Percentiles rank a stretch among this genome's conserved stretches.
These are phyloP conservation scores for Dendrocopos noguchii DNA, from an alignment of 2,113 vertebrate genomes.

Conservation along the genomic window DNA sequence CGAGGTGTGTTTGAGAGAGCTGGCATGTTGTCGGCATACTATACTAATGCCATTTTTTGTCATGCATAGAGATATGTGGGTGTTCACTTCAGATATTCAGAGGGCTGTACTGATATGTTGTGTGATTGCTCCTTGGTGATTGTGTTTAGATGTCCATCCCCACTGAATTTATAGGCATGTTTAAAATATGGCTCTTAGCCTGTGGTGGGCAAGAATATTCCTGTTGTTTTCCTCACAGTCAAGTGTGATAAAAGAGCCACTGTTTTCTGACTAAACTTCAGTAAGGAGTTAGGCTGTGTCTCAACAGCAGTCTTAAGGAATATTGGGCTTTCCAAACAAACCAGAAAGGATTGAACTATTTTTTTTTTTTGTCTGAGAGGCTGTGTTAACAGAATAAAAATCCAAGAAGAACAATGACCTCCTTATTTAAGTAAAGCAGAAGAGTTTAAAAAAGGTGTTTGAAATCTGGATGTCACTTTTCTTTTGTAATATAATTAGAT, in stretches of 20 bases:
- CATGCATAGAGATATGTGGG: background rate
- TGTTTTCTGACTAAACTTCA: background rate
- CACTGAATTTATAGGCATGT: background rate
- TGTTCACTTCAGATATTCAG: background rate
- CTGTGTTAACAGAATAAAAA: background rate
- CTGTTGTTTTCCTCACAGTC: background rate
- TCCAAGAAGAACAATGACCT: background rate
- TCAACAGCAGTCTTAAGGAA: background rate
- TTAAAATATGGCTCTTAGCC: background rate
- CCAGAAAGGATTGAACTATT: background rate
- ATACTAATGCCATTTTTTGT: background rate
- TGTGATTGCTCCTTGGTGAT: background rate
- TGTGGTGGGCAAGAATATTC: background rate
- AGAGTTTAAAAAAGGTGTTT: background rate
- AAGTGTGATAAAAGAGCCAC: background rate
- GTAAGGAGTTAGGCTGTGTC: background rate
- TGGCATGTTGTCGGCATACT: background rate
- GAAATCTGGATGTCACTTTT: background rate
- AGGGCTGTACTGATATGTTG: background rate
- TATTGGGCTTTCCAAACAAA: background rate
- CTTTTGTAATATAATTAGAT: background rate
- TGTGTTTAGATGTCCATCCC: background rate
- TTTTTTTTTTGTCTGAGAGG: background rate
- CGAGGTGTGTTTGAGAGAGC: background rate
- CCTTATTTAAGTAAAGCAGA: background rate